Base-by-base conservation (phyloP, 1,140 invertebrate genomes). In the Luehdorfia chinensis region DNA sequence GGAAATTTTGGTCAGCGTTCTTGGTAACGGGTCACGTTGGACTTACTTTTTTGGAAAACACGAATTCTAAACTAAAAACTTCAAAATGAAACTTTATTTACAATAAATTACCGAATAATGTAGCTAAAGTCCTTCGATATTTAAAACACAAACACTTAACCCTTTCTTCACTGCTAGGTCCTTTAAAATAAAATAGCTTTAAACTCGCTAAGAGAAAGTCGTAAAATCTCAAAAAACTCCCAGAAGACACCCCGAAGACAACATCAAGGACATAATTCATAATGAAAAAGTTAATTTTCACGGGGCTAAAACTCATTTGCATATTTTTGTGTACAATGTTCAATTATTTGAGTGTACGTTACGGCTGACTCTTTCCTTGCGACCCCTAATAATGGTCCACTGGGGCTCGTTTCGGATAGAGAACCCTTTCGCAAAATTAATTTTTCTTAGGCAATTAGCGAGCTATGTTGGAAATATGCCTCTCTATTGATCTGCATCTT, bases 231-330 rank as follows among this genome's bases (percentile, higher is more conserved):
- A 36, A 83, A 83, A 84, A 84, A 74, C 75, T 80, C 80, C 80
- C 80, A 33, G 47, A 81, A 78, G 78, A 79, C 71, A 37, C 48
- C 50, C 48, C 54, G 56, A 77, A 78, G 75, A 84, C 67, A 73
- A 55, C 64, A 63, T 75, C 50, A 63, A 79, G 66, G 78, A 83
- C 73, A 79, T 84, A 81, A 84, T 83, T 80, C 80, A 85, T 85
- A 60, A 85, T 85, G 81, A 85, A 85, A 85, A 85, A 85, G 81
- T 85, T 81, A 79, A 85, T 85, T 85, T 81, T 74, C 74, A 70
- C 70, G 60, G 66, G 54, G 71, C 63, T 53, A 65, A 66, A 64
- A 53, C 59, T 75, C 67, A 83, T 83, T 83, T 85, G 65, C 78
- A 83, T 83, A 85, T 85, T 83, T 83, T 81, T 75, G 66, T 72